Base-by-base conservation (phyloP, 2,113 vertebrate species). In the Corynorhinus townsendii region DNA sequence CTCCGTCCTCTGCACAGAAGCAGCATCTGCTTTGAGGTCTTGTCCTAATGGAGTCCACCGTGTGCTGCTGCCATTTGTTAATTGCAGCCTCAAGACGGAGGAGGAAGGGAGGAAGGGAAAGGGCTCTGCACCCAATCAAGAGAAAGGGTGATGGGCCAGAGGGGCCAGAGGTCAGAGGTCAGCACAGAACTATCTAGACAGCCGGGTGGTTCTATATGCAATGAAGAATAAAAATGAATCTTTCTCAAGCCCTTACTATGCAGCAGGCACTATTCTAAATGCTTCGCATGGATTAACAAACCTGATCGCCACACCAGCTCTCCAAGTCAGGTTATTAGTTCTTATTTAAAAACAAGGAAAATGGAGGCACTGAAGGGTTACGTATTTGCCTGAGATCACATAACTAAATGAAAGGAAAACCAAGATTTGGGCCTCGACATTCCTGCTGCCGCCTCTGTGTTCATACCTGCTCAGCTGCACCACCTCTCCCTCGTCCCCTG, bases 1-100 rank as follows among this genome's bases (percentile, higher is more conserved):
- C 96, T 87, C 80, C 54, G 11, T 66, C 35, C 11, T 97, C 84
- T 87, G 76, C 93, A 97, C 96, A 94, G 91, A 93, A 97, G 98
- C 94, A 89, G 98, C 98, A 98, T 98, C 98, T 99, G 99, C 98
- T 96, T 98, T 96, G 84, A 96, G 98, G 97, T 97, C 98, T 98
- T 96, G 97, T 98, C 97, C 97, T 99, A 99, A 99, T 99, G 99
- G 98, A 98, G 98, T 98, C 98, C 98, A 98, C 98, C 98, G 87
- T 76, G 98, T 80, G 97, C 95, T 97, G 97, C 98, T 93, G 72
- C 77, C 98, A 98, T 97, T 97, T 96, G 98, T 95, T 98, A 97
- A 97, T 98, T 97, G 98, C 5, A 66, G 90, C 38, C 86, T 73
- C 91, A 26, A 16, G 80, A 88, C 89, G 52, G 52, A 15, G 4